phyloP scores from a whole-genome alignment of 2,113 vertebrate genomes.

The Planiliza haematocheilus region DNA sequence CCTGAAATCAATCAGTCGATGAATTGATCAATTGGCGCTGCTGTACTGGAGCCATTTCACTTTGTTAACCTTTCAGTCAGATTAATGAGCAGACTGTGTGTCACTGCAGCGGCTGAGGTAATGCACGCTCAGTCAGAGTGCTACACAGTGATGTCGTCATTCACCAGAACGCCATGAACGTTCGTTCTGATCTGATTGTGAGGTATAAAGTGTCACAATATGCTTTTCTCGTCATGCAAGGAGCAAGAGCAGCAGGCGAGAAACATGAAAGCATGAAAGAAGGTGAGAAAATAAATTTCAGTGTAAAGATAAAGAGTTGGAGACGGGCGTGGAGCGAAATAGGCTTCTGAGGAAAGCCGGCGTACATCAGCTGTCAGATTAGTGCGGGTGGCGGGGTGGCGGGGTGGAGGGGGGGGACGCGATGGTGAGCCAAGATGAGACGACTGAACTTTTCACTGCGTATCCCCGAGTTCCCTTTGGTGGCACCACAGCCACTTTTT shows the following conservation, averaged over 20 bases:
- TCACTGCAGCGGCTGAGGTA: constrained; percentile 28
- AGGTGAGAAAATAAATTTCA: constrained; percentile 14
- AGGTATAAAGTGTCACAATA: no score
- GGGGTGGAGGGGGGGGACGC: constrained; percentile 38
- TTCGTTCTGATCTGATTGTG: no score
- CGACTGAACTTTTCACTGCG: constrained; percentile 58
- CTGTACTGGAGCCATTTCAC: constrained; percentile 40
- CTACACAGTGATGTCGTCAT: constrained; percentile 10
- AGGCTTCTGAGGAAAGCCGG: constrained; percentile 22
- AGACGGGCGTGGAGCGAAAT: background rate
- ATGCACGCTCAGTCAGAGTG: constrained; percentile 18
- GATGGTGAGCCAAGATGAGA: constrained; percentile 53
- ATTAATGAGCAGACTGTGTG: constrained; percentile 51
- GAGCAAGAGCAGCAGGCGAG: background rate
- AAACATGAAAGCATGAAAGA: background rate
- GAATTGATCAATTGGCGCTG: constrained; percentile 37
- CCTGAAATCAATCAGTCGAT: constrained; percentile 52
- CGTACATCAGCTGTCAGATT: constrained; percentile 66
- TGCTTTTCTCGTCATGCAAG: no score
- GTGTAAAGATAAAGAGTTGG: constrained; percentile 27
- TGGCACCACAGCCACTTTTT: constrained; percentile 52
- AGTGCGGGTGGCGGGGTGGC: constrained; percentile 44
- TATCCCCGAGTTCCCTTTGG: constrained; percentile 49
- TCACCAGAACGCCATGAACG: constrained; percentile 9
- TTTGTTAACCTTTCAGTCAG: constrained; percentile 53